Evolutionary conservation across 1,140 invertebrate genomes (phyloP).

Genomic region (Pararge aegeria): DNA sequence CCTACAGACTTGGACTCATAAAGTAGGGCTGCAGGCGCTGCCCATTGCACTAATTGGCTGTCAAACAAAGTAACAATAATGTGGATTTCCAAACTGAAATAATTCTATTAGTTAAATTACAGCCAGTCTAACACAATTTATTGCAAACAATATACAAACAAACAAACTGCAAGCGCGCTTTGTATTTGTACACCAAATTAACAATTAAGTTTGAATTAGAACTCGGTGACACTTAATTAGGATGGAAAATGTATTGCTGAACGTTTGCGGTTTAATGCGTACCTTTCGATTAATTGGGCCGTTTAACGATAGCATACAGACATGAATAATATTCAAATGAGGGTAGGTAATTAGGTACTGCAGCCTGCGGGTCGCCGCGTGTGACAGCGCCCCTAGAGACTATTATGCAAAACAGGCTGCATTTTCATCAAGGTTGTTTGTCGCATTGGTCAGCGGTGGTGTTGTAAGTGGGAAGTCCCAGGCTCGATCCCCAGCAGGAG

Average conservation of each 20-base stretch:
- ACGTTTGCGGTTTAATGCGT: slow-evolving; percentile 16
- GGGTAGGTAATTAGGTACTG: neutral
- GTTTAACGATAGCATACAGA: slow-evolving; percentile 19
- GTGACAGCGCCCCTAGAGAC: neutral
- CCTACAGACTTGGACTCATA: too few relatives aligned
- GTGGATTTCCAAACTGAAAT: neutral
- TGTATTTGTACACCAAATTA: slow-evolving; percentile 13
- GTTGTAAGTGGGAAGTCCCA: too few relatives aligned
- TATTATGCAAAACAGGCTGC: neutral
- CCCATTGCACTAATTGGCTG: too few relatives aligned
- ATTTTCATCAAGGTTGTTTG: too few relatives aligned
- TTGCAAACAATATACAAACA: slow-evolving; percentile 5
- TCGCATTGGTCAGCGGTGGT: too few relatives aligned
- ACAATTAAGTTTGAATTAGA: slow-evolving; percentile 24
- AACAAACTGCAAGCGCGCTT: neutral
- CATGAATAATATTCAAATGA: slow-evolving; percentile 17
- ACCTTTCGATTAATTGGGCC: slow-evolving; percentile 20
- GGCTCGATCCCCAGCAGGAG: too few relatives aligned
- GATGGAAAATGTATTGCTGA: slow-evolving; percentile 1
- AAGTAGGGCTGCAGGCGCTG: too few relatives aligned
- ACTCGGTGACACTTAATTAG: slow-evolving; percentile 17
- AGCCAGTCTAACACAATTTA: neutral
- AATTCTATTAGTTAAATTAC: neutral
- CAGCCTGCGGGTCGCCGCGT: neutral
- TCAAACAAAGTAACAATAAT: too few relatives aligned